These are phyloP conservation scores for Pandion haliaetus DNA, from an alignment of 2,113 vertebrate species.

Conservation along the genomic window DNA sequence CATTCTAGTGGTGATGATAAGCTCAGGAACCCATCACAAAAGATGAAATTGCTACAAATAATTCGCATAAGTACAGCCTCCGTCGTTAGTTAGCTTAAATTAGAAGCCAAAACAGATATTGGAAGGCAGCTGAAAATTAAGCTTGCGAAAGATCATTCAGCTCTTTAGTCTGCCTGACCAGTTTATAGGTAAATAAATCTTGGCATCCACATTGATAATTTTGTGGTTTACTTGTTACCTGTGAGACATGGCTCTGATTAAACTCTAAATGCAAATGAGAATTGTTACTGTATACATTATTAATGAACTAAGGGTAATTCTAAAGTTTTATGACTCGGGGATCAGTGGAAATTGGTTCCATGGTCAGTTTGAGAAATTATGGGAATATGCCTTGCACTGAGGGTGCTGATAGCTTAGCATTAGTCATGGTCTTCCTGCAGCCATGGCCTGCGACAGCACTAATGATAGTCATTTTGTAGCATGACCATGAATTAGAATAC, in stretches of 20 bases:
- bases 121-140: slow-evolving; percentile 20
- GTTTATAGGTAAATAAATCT: slow-evolving; percentile 75
- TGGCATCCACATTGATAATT: slow-evolving; percentile 75
- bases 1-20: neutral
- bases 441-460: slow-evolving; percentile 84
- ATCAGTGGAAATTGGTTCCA: slow-evolving; percentile 90
- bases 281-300: slow-evolving; percentile 84
- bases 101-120: slow-evolving; percentile 2
- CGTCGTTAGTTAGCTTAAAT: neutral
- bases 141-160: slow-evolving; percentile 18
- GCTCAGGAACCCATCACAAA: neutral
- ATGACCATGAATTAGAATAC: slow-evolving; percentile 83
- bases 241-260: slow-evolving; percentile 83
- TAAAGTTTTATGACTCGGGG: slow-evolving; percentile 88
- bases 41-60: neutral
- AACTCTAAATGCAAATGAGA: slow-evolving; percentile 84
- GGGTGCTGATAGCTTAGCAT: slow-evolving; percentile 83
- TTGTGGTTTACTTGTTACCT: slow-evolving; percentile 77
- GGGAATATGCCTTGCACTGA: slow-evolving; percentile 80
- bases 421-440: slow-evolving; percentile 86
- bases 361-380: slow-evolving; percentile 94
- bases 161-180: slow-evolving; percentile 55
- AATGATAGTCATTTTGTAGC: slow-evolving; percentile 92
- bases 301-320: slow-evolving; percentile 92
- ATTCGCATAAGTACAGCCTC: neutral